phyloP scores from a whole-genome alignment of 1,140 invertebrate species.

The Bombus pascuorum region DNA sequence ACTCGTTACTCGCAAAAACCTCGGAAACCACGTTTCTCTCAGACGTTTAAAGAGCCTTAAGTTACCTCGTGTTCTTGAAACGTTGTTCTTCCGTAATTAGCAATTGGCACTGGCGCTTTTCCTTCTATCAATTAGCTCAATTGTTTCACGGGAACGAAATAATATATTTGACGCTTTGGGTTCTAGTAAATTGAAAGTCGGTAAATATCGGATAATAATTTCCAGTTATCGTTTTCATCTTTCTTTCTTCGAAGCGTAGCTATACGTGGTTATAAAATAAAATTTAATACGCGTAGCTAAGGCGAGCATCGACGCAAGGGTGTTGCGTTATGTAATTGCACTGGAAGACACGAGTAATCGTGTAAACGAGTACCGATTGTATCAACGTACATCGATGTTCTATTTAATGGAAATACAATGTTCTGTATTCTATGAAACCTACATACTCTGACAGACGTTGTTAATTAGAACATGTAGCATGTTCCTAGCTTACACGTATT shows the following conservation, averaged over 20 bases:
- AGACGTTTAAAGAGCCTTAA: neutral
- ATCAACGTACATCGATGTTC: neutral
- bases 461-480: conserved; percentile 9
- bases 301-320: neutral
- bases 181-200: neutral
- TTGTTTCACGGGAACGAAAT: neutral
- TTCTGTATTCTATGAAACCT: neutral
- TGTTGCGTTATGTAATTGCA: neutral
- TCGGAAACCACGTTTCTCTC: neutral
- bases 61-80: neutral
- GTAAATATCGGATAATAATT: neutral
- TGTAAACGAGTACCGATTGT: neutral
- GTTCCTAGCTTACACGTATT: neutral
- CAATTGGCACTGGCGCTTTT: neutral
- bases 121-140: neutral
- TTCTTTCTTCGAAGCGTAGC: neutral
- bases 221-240: neutral
- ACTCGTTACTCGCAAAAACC: no score
- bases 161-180: no score
- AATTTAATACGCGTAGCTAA: neutral
- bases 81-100: neutral
- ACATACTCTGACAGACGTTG: neutral
- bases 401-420: neutral
- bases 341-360: neutral
- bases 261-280: neutral